Percentiles rank a stretch among this genome's conserved stretches.
Conservation (phyloP, 2,797 vertebrate genomes). For the Eidolon dupreanum region DNA sequence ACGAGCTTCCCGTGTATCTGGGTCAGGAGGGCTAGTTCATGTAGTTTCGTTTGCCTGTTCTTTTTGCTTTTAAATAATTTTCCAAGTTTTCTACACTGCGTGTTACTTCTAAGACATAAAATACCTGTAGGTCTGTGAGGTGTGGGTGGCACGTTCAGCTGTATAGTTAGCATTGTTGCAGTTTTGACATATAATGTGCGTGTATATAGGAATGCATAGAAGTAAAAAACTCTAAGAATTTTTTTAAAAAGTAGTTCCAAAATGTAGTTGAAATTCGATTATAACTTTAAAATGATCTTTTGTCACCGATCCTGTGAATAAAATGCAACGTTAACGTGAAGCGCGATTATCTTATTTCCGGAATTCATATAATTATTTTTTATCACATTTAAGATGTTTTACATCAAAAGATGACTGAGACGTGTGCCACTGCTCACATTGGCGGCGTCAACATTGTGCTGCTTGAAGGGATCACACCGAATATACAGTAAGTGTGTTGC, state of each 20-base stretch:
- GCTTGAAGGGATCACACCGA: slow-evolving; percentile 97
- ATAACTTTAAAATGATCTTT: neutral
- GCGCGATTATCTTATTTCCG: neutral
- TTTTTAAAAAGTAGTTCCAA: neutral
- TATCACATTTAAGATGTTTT: slow-evolving; percentile 90
- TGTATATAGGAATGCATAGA: neutral
- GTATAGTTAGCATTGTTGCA: neutral
- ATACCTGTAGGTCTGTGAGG: neutral
- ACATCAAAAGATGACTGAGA: slow-evolving; percentile 99
- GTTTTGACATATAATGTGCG: neutral
- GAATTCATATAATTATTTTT: slow-evolving; percentile 58
- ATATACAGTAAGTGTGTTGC: slow-evolving; percentile 94
- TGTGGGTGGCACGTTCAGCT: neutral
- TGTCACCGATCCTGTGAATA: neutral
- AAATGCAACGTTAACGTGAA: slow-evolving; percentile 43
- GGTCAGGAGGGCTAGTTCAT: neutral
- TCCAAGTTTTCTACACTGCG: neutral
- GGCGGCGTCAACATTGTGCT: slow-evolving; percentile 98
- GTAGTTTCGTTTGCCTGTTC: neutral
- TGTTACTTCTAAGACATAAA: neutral
- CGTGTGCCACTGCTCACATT: slow-evolving; percentile 97
- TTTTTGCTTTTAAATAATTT: neutral
- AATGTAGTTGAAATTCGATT: neutral
- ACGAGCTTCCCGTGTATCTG: neutral
- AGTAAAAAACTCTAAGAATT: neutral